Percentiles rank a stretch among this genome's conserved stretches.
Conservation (phyloP, 2,113 vertebrate species). For the Ornithorhynchus anatinus region DNA sequence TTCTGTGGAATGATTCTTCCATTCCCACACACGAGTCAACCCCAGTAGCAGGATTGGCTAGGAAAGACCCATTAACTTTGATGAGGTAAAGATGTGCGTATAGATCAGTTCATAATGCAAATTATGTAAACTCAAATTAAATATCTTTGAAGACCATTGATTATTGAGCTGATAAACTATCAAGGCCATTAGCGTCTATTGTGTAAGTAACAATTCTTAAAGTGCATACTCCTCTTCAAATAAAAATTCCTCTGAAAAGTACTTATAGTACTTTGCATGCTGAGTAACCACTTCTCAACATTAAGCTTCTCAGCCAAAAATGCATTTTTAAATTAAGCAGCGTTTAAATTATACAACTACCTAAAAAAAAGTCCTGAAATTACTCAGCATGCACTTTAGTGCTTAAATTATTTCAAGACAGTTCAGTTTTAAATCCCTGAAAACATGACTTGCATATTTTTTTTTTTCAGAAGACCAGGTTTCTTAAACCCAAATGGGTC, state of each 20-base stretch:
- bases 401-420: conserved; percentile 42
- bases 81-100: conserved; percentile 44
- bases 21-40: not conserved
- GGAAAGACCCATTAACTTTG: conserved; percentile 14
- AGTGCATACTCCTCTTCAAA: conserved; percentile 28
- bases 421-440: not conserved
- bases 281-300: conserved; percentile 65
- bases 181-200: conserved; percentile 35
- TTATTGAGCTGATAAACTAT: conserved; percentile 65
- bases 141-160: conserved; percentile 60
- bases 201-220: conserved; percentile 59
- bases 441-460: conserved; percentile 8
- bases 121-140: conserved; percentile 59
- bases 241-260: conserved; percentile 55
- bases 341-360: conserved; percentile 60
- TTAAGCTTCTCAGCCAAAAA: conserved; percentile 52
- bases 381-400: conserved; percentile 23
- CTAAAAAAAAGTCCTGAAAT: conserved; percentile 18
- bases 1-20: conserved; percentile 22
- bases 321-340: conserved; percentile 65
- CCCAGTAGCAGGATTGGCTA: not conserved
- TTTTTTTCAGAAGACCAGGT: conserved; percentile 1
- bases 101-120: conserved; percentile 33
- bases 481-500: not conserved
- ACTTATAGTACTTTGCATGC: conserved; percentile 46